phyloP scores from a whole-genome alignment of 64 coral and sea anemone species.

The Montipora efflorescens region DNA sequence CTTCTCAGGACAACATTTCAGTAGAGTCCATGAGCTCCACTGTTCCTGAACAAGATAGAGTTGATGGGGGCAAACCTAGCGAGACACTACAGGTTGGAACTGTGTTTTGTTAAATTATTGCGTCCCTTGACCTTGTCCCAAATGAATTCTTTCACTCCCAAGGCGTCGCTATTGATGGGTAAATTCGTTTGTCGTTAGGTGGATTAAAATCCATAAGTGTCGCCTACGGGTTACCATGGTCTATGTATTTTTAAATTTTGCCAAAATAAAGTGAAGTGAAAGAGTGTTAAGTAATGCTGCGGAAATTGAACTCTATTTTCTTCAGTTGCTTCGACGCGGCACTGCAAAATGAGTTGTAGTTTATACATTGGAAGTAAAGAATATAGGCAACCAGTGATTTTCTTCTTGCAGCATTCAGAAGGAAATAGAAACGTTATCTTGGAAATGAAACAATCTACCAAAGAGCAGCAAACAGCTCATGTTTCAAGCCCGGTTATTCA shows the following conservation, averaged over 20 bases:
- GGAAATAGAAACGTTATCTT: neutral
- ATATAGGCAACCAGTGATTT: neutral
- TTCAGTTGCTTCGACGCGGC: too few species aligned
- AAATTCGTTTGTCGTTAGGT: too few species aligned
- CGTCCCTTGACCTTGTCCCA: neutral
- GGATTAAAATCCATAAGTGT: too few species aligned
- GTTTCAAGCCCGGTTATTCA: conserved; percentile 83
- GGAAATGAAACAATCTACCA: conserved; percentile 28
- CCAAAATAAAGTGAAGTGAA: too few species aligned
- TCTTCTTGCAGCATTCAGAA: neutral
- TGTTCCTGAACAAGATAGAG: conserved; percentile 47
- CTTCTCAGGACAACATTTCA: conserved; percentile 27
- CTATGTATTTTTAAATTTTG: too few species aligned
- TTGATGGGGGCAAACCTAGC: conserved; percentile 27
- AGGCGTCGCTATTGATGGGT: too few species aligned
- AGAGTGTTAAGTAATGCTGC: too few species aligned
- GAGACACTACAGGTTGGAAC: neutral
- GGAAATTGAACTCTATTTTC: too few species aligned
- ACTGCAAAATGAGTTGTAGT: neutral
- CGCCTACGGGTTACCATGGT: too few species aligned
- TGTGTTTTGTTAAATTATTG: neutral
- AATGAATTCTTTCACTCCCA: too few species aligned
- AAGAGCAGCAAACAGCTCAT: neutral
- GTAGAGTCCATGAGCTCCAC: conserved; percentile 48
- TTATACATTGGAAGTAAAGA: neutral